phyloP scores from a whole-genome alignment of 2,797 vertebrate genomes.

The Rhabdophis nuchalis region DNA sequence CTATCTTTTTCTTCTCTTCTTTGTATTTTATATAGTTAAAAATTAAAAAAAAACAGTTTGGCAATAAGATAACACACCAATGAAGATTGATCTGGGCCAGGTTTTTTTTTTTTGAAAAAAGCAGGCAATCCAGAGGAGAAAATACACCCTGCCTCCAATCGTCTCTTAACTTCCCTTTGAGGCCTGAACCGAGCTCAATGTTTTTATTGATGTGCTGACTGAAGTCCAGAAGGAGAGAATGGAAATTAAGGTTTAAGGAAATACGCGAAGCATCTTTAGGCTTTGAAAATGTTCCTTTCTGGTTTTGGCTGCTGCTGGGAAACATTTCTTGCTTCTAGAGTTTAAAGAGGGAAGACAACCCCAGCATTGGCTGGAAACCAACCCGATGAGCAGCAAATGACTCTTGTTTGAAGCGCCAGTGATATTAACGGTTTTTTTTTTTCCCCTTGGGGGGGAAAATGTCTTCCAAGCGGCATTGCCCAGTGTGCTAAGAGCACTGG shows the following conservation, averaged over 20 bases:
- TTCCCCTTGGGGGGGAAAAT: too few relatives aligned
- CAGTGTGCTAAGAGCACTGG: not conserved
- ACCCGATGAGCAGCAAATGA: not conserved
- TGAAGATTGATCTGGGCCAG: not conserved
- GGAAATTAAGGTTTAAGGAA: not conserved
- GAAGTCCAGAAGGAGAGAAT: not conserved
- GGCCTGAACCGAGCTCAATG: not conserved
- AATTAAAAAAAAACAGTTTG: too few relatives aligned
- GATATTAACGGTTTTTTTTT: not conserved
- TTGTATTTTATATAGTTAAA: too few relatives aligned
- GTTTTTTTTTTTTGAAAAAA: not conserved
- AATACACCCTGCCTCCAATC: not conserved
- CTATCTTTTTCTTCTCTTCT: too few relatives aligned
- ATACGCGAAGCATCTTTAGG: not conserved
- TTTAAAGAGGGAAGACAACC: not conserved
- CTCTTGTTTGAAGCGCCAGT: not conserved
- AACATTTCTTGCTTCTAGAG: not conserved
- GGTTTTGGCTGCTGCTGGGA: not conserved
- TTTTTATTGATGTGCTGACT: not conserved
- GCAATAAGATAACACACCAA: not conserved
- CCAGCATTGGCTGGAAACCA: not conserved
- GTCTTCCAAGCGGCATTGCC: not conserved
- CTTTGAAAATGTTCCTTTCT: not conserved
- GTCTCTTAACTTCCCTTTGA: not conserved
- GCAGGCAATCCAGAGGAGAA: too few relatives aligned